Percentiles rank a stretch among this genome's conserved stretches.
These are phyloP conservation scores for Anthoscopus minutus DNA, from an alignment of 2,113 vertebrate species.

Conservation along the genomic window DNA sequence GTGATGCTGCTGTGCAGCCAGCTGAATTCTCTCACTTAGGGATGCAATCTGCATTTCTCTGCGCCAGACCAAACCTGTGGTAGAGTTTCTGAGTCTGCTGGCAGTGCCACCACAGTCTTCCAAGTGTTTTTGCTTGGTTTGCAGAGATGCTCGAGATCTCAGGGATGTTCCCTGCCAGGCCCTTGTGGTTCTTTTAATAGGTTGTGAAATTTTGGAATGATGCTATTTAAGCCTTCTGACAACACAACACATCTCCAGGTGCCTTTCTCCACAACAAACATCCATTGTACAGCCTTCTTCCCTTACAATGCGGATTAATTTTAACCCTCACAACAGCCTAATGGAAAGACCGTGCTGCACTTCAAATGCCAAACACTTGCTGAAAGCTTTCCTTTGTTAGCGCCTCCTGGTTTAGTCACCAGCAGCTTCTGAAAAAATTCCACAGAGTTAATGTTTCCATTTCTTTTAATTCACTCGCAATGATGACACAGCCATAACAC, in stretches of 20 bases:
- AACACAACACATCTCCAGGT: conserved; percentile 49
- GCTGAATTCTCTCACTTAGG: background rate
- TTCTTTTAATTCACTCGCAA: conserved; percentile 64
- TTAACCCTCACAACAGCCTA: conserved; percentile 53
- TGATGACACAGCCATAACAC: conserved; percentile 71
- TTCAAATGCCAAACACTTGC: conserved; percentile 38
- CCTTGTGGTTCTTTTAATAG: background rate
- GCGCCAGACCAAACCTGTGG: background rate
- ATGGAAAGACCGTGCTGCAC: conserved; percentile 19
- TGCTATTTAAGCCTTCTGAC: conserved; percentile 17
- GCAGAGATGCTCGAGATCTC: background rate
- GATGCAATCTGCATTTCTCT: background rate
- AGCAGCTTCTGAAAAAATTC: conserved; percentile 71
- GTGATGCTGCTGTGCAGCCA: rapidly evolving
- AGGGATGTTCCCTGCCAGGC: background rate
- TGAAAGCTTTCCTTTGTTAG: conserved; percentile 74
- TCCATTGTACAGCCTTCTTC: background rate
- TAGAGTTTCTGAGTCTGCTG: background rate
- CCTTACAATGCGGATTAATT: conserved; percentile 26
- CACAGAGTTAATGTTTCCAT: conserved; percentile 76
- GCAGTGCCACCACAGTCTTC: background rate
- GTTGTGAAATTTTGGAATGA: conserved; percentile 24
- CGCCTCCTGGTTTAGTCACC: conserved; percentile 46
- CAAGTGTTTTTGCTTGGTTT: background rate
- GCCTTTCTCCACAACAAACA: conserved; percentile 16